Evolutionary conservation across 1,140 invertebrate species (phyloP).

Genomic region (Cylas formicarius): DNA sequence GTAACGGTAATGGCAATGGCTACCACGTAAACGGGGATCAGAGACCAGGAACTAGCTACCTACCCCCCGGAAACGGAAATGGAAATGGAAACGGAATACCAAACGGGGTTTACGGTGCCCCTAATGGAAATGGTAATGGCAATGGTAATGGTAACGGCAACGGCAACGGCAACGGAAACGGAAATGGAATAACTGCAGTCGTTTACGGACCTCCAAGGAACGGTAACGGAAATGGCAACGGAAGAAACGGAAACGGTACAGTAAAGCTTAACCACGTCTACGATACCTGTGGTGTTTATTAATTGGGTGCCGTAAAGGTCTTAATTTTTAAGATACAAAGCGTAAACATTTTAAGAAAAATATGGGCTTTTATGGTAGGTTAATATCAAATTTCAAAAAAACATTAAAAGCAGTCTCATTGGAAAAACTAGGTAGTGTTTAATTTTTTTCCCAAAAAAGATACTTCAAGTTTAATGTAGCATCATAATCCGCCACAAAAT

Average conservation of each 20-base stretch:
- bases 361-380: too few relatives aligned
- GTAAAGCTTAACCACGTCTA: background rate
- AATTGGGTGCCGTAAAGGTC: too few relatives aligned
- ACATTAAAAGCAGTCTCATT: too few relatives aligned
- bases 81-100: constrained; percentile 17
- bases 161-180: constrained; percentile 25
- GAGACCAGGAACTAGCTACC: constrained; percentile 27
- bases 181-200: constrained; percentile 11
- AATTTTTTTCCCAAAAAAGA: too few relatives aligned
- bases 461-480: too few relatives aligned
- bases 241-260: constrained; percentile 15
- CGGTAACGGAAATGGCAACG: constrained; percentile 26
- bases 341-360: too few relatives aligned
- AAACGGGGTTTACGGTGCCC: constrained; percentile 8
- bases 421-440: too few relatives aligned
- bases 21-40: constrained; percentile 19
- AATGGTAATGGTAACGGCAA: constrained; percentile 22
- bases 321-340: too few relatives aligned
- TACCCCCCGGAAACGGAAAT: constrained; percentile 24
- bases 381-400: too few relatives aligned
- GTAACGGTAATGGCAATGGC: constrained; percentile 20
- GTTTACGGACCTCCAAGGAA: constrained; percentile 15
- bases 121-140: constrained; percentile 21
- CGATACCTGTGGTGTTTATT: too few relatives aligned
- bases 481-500: too few relatives aligned